Evolutionary conservation across 2,888 invertebrate genomes (phyloP).

Genomic region (Oxyteleia sp.): DNA sequence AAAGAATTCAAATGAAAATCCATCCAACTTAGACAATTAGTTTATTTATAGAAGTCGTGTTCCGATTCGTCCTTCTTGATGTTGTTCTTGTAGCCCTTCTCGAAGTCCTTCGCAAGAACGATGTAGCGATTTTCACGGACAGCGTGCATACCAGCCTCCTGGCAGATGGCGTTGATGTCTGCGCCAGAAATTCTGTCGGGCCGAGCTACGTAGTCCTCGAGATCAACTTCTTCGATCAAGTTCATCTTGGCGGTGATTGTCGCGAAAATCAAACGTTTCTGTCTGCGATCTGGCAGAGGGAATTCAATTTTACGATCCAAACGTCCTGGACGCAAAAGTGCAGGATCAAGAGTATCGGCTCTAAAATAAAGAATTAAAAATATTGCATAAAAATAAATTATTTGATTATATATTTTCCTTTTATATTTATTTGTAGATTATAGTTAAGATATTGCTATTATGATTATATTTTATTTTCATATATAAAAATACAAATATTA

Average conservation of each 20-base stretch:
- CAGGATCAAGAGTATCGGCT: slow-evolving; percentile 99
- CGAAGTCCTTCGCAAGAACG: slow-evolving; percentile 99
- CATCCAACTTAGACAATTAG: neutral
- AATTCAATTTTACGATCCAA: slow-evolving; percentile 99
- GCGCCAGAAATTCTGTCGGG: slow-evolving; percentile 99
- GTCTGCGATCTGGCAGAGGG: slow-evolving; percentile 96
- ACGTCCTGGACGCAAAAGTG: slow-evolving; percentile 97
- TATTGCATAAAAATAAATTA: too few species aligned
- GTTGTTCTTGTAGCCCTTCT: slow-evolving; percentile 99
- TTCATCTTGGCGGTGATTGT: slow-evolving; percentile 99
- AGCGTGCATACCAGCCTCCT: slow-evolving; percentile 99
- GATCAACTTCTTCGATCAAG: slow-evolving; percentile 98
- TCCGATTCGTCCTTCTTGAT: slow-evolving; percentile 99
- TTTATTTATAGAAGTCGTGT: slow-evolving; percentile 99
- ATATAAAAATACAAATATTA: too few species aligned
- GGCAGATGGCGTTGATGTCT: slow-evolving; percentile 99
- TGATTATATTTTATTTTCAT: too few species aligned
- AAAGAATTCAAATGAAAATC: slow-evolving; percentile 3
- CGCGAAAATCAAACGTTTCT: slow-evolving; percentile 98
- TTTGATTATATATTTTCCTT: too few species aligned
- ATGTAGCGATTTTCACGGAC: slow-evolving; percentile 99
- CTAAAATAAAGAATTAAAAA: too few species aligned
- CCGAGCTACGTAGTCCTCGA: slow-evolving; percentile 99
- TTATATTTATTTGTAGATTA: too few species aligned
- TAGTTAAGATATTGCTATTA: too few species aligned